phyloP scores from a whole-genome alignment of 1,140 invertebrate genomes.

The Zaprionus taronus region DNA sequence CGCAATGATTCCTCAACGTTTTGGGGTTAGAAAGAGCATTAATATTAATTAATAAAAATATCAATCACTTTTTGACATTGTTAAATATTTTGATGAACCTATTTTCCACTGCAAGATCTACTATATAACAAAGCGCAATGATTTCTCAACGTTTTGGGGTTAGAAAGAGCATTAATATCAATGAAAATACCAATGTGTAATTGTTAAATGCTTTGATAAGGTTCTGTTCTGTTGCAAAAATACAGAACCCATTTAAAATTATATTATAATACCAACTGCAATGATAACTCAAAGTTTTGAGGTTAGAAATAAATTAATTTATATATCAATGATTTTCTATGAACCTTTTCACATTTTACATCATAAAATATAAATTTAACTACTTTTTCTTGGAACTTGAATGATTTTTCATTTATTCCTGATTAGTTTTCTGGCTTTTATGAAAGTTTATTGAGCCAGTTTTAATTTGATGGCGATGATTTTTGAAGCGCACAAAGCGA shows the following conservation, averaged over 20 bases:
- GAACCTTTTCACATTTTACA: not conserved
- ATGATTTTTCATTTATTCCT: not conserved
- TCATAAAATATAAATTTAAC: not conserved
- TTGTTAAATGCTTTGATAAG: too few species aligned
- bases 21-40: too few species aligned
- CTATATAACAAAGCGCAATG: not conserved
- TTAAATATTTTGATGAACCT: not conserved
- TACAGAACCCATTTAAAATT: too few species aligned
- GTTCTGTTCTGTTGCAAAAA: too few species aligned
- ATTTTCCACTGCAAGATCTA: too few species aligned
- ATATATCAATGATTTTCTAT: too few species aligned
- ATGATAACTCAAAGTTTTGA: too few species aligned
- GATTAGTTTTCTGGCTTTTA: not conserved
- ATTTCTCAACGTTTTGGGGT: too few species aligned
- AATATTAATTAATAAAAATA: not conserved
- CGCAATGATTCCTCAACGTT: not conserved
- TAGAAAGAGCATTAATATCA: too few species aligned
- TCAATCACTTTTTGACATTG: not conserved
- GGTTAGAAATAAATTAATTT: too few species aligned
- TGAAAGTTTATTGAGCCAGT: not conserved
- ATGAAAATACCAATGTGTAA: too few species aligned
- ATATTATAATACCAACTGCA: too few species aligned
- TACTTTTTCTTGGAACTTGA: not conserved
- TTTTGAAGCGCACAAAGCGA: not conserved
- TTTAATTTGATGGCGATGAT: constrained; percentile 2